Conservation (phyloP, 2,113 vertebrate genomes). For the Thermophis baileyi region DNA sequence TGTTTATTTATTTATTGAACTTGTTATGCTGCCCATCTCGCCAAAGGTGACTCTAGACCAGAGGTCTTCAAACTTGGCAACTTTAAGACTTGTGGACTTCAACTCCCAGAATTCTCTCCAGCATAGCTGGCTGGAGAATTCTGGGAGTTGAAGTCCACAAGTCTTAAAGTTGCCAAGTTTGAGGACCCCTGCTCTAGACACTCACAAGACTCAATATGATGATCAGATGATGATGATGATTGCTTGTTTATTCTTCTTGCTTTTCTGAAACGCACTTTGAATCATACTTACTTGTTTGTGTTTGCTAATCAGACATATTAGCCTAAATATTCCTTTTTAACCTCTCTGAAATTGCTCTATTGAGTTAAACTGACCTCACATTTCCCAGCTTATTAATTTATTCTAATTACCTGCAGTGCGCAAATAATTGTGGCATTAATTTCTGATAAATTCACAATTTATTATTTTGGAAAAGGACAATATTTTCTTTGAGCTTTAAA, state of each 20-base stretch:
- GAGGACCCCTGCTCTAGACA: not conserved
- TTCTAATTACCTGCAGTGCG: constrained; percentile 26
- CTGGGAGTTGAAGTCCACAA: too few relatives aligned
- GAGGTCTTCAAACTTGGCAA: too few relatives aligned
- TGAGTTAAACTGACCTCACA: not conserved
- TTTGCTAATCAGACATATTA: not conserved
- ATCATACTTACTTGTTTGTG: not conserved
- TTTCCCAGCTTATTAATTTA: not conserved
- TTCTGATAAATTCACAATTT: constrained; percentile 8
- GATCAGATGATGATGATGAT: not conserved
- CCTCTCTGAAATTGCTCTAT: not conserved
- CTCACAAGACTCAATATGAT: not conserved
- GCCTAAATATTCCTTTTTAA: not conserved
- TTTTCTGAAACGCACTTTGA: not conserved
- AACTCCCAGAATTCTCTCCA: too few relatives aligned
- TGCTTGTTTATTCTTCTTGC: not conserved
- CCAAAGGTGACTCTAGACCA: not conserved
- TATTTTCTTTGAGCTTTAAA: constrained; percentile 1
- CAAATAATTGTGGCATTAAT: not conserved
- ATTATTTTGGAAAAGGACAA: not conserved
- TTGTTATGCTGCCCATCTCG: not conserved
- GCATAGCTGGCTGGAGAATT: too few relatives aligned
- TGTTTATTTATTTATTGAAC: not conserved
- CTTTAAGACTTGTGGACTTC: too few relatives aligned
- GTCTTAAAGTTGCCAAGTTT: too few relatives aligned